phyloP scores from a whole-genome alignment of 64 coral and sea anemone genomes.

The Montipora foliosa region DNA sequence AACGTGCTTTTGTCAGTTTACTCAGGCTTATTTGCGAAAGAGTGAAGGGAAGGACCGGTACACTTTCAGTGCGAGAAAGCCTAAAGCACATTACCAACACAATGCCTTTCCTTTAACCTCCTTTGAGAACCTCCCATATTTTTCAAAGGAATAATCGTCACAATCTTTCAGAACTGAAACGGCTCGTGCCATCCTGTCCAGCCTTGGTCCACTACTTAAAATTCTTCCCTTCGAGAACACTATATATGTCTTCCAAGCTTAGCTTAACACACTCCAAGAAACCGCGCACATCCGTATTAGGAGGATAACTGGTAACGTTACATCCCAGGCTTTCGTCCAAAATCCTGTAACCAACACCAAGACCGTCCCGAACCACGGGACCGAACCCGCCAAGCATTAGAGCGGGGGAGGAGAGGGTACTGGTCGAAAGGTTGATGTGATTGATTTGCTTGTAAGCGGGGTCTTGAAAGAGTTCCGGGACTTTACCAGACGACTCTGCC shows the following conservation, averaged over 20 bases:
- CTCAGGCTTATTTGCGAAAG: background rate
- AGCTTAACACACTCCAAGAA: constrained; percentile 78
- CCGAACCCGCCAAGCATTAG: constrained; percentile 90
- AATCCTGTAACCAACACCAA: constrained; percentile 91
- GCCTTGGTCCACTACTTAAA: constrained; percentile 72
- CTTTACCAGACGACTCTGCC: constrained; percentile 76
- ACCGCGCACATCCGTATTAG: constrained; percentile 60
- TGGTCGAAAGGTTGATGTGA: constrained; percentile 89
- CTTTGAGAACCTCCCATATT: background rate
- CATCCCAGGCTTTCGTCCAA: constrained; percentile 75
- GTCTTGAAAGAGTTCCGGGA: constrained; percentile 88
- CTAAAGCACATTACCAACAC: background rate
- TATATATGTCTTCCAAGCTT: constrained; percentile 89
- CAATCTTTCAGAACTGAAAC: no score
- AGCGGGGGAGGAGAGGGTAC: constrained; percentile 87
- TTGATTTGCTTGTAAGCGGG: constrained; percentile 84
- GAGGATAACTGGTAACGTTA: constrained; percentile 83
- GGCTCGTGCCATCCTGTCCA: no score
- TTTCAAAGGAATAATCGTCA: no score
- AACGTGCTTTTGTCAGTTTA: background rate
- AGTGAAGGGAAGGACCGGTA: background rate
- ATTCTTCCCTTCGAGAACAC: constrained; percentile 94
- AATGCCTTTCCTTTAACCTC: no score
- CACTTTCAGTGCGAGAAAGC: background rate
- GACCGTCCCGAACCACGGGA: constrained; percentile 85